Evolutionary conservation across 2,797 vertebrate genomes (phyloP).

Genomic region (Acestrorhynchus altus): DNA sequence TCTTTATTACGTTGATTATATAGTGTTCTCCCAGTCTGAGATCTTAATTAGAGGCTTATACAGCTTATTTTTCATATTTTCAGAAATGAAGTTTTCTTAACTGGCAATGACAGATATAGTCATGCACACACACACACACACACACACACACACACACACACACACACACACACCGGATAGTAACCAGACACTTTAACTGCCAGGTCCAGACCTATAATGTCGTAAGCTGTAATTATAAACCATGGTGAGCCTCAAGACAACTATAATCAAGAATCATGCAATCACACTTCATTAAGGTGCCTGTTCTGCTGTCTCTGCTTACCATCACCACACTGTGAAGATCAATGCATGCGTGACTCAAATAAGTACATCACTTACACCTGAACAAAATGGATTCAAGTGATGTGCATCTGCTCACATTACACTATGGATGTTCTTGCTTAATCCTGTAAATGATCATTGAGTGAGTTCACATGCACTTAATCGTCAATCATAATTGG

Average conservation of each 20-base stretch:
- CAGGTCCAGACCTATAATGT: slow-evolving; percentile 36
- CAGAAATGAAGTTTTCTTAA: slow-evolving; percentile 11
- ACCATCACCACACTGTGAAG: slow-evolving; percentile 4
- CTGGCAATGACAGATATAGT: neutral
- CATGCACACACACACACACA: neutral
- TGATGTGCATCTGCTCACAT: too few relatives aligned
- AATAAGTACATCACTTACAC: neutral
- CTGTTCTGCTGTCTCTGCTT: slow-evolving; percentile 16
- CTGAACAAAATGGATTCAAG: neutral
- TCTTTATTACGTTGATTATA: neutral
- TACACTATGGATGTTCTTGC: too few relatives aligned
- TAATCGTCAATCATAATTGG: too few relatives aligned
- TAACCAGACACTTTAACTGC: slow-evolving; percentile 35
- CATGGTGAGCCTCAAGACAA: slow-evolving; percentile 24
- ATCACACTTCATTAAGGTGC: slow-evolving; percentile 2
- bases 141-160: slow-evolving; percentile 5
- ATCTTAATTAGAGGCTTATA: neutral
- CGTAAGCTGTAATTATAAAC: slow-evolving; percentile 29
- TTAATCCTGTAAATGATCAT: too few relatives aligned
- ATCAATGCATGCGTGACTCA: neutral
- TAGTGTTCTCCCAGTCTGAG: neutral
- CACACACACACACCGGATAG: neutral
- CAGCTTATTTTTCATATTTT: neutral
- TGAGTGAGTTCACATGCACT: too few relatives aligned
- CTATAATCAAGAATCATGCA: slow-evolving; percentile 13